A percentile compares a stretch with the other conserved stretches of the same genome.
Evolutionary conservation across 2,113 vertebrate genomes (phyloP).

Genomic region (Microtus ochrogaster): DNA sequence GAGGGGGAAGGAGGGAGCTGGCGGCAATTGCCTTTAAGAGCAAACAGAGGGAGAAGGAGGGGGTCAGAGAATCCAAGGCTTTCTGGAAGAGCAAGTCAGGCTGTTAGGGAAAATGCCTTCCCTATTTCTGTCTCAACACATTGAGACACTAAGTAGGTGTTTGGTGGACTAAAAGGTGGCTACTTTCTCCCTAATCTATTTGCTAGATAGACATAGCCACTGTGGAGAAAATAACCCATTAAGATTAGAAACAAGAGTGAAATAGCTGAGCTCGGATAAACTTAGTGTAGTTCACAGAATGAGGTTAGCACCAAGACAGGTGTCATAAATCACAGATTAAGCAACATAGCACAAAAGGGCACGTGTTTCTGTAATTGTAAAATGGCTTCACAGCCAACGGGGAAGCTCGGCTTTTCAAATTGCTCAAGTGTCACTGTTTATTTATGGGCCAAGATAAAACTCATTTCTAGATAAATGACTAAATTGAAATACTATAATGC

Average conservation of each 20-base stretch:
- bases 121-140: neutral
- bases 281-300: slow-evolving; percentile 67
- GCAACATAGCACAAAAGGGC: slow-evolving; percentile 58
- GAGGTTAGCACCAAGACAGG: slow-evolving; percentile 67
- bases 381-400: slow-evolving; percentile 61
- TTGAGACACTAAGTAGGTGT: neutral
- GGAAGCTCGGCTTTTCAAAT: slow-evolving; percentile 78
- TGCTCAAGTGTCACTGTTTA: slow-evolving; percentile 74
- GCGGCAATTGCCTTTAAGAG: neutral
- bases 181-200: slow-evolving; percentile 43
- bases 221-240: slow-evolving; percentile 70
- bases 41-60: neutral
- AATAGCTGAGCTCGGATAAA: slow-evolving; percentile 69
- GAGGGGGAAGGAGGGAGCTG: neutral
- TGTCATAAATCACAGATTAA: slow-evolving; percentile 78
- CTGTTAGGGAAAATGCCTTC: neutral
- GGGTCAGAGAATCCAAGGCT: neutral
- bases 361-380: slow-evolving; percentile 68
- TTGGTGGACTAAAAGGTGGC: slow-evolving; percentile 40
- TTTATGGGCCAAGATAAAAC: slow-evolving; percentile 81
- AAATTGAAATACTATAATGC: slow-evolving; percentile 81
- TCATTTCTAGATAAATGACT: slow-evolving; percentile 81
- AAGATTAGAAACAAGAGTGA: slow-evolving; percentile 72
- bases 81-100: neutral
- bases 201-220: neutral